Conservation (phyloP, 2,797 vertebrate genomes). For the Cygnus olor region DNA sequence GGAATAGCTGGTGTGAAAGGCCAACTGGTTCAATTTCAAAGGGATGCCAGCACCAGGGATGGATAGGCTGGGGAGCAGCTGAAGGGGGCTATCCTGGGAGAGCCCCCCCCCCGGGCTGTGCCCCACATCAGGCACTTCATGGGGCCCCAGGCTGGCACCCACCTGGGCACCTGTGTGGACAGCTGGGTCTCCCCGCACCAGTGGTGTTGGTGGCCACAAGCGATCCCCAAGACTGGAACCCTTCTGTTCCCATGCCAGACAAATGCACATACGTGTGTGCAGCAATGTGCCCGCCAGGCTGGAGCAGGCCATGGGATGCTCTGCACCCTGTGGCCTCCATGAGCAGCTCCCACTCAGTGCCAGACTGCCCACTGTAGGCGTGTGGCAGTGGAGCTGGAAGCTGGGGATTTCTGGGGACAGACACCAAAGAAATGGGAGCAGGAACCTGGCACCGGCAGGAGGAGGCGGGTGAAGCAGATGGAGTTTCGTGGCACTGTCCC, state of each 20-base stretch:
- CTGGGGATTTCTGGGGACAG: background rate
- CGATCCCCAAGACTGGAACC: rapidly evolving
- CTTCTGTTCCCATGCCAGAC: background rate
- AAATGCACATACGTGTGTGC: rapidly evolving
- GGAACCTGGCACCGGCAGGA: background rate
- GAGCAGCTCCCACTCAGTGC: background rate
- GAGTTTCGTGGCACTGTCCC: background rate
- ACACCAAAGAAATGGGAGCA: background rate
- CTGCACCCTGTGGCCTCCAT: rapidly evolving
- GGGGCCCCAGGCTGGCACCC: background rate
- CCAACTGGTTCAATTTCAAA: slow-evolving; percentile 38
- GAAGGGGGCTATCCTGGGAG: background rate
- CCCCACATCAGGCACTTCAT: rapidly evolving
- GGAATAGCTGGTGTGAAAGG: background rate
- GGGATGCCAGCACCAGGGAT: background rate
- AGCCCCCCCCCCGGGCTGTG: background rate
- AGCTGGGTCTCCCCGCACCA: background rate
- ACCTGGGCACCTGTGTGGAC: background rate
- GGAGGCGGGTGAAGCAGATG: background rate
- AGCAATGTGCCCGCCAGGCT: rapidly evolving
- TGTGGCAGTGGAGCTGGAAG: rapidly evolving
- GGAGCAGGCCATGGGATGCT: background rate
- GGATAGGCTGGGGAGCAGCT: background rate
- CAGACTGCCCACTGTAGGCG: rapidly evolving
- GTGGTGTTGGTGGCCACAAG: background rate